Percentiles rank a stretch among this genome's conserved stretches.
Evolutionary conservation across 2,113 vertebrate genomes (phyloP).

Genomic region (Gymnobelideus leadbeateri): DNA sequence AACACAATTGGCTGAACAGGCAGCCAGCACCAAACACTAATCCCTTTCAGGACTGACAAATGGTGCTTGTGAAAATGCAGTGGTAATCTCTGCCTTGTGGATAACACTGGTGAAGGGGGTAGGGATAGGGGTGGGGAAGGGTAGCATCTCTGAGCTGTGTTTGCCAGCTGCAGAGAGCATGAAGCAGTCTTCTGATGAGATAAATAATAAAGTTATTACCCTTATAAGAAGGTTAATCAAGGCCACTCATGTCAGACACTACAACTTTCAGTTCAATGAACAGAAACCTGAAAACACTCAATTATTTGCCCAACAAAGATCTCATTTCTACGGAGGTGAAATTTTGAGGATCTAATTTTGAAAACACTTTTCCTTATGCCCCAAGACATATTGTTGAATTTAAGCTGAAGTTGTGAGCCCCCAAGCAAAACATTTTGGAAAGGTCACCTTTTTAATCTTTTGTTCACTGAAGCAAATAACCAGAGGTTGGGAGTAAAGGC

Average conservation of each 20-base stretch:
- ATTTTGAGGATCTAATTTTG: conserved; percentile 17
- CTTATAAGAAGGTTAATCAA: not conserved
- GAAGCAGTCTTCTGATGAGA: not conserved
- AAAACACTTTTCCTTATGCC: conserved; percentile 29
- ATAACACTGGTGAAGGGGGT: conserved; percentile 15
- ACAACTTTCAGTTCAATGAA: not conserved
- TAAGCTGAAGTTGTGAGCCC: conserved; percentile 13
- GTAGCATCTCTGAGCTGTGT: not conserved
- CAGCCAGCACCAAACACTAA: not conserved
- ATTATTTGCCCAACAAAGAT: not conserved
- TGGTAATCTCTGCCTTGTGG: not conserved
- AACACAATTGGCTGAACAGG: not conserved
- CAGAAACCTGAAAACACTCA: not conserved
- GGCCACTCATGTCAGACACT: not conserved
- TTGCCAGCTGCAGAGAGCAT: conserved; percentile 8
- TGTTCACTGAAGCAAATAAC: not conserved
- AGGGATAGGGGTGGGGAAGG: not conserved
- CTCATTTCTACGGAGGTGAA: not conserved
- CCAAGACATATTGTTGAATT: conserved; percentile 15
- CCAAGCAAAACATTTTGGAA: conserved; percentile 7
- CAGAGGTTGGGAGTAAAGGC: not conserved
- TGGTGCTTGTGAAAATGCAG: conserved; percentile 39
- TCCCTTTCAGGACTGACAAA: conserved; percentile 31
- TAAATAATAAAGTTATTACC: not conserved
- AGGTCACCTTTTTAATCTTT: not conserved